phyloP scores from a whole-genome alignment of 2,888 invertebrate genomes.

The Kuschelorhynchus macadamiae region DNA sequence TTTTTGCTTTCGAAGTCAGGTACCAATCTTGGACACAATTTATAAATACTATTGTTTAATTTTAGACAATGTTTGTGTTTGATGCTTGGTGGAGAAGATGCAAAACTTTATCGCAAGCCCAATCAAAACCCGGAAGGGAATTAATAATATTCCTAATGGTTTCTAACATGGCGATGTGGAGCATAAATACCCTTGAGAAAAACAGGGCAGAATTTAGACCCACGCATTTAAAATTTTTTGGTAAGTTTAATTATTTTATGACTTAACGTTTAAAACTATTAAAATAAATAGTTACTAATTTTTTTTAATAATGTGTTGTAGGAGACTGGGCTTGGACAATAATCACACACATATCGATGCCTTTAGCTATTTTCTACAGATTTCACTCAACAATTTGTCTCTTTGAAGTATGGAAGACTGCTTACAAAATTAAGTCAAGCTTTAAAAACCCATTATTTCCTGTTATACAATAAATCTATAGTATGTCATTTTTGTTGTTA shows the following conservation, averaged over 20 bases:
- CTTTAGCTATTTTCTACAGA: conserved; percentile 92
- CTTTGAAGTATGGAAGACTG: conserved; percentile 96
- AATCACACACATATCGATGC: conserved; percentile 95
- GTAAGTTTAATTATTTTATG: conserved; percentile 65
- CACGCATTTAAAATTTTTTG: conserved; percentile 92
- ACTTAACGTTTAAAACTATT: neutral
- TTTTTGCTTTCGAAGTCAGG: no score
- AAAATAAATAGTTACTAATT: neutral
- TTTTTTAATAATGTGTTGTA: no score
- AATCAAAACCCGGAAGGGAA: conserved; percentile 92
- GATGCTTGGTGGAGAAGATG: conserved; percentile 91
- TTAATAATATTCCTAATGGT: conserved; percentile 93
- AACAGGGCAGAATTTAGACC: conserved; percentile 93
- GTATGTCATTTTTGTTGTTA: no score
- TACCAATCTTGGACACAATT: no score
- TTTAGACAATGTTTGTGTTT: conserved; percentile 81
- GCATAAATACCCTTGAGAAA: conserved; percentile 93
- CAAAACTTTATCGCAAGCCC: conserved; percentile 84
- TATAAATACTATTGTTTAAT: no score
- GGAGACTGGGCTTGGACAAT: conserved; percentile 94
- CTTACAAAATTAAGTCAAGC: conserved; percentile 79
- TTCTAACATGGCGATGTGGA: conserved; percentile 94
- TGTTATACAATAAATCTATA: conserved; percentile 40
- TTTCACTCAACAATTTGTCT: conserved; percentile 96
- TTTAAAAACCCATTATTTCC: conserved; percentile 50